Evolutionary conservation across 2,113 vertebrate genomes (phyloP).

Genomic region (Columba livia): DNA sequence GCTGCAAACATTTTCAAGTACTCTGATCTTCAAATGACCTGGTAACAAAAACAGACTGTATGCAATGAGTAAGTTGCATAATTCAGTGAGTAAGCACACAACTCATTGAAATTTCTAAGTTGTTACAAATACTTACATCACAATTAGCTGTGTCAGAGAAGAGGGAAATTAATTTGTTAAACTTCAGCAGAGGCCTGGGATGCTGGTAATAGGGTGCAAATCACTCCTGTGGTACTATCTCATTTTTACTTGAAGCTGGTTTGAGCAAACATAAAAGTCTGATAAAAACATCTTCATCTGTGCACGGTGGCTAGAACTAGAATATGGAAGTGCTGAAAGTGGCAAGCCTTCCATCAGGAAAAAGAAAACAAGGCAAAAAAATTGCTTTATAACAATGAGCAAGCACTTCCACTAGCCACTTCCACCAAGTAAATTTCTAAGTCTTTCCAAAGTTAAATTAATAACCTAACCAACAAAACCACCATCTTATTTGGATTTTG

Average conservation of each 20-base stretch:
- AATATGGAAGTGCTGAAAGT: neutral
- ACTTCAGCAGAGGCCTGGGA: neutral
- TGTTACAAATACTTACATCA: neutral
- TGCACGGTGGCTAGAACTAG: neutral
- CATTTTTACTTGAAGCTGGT: neutral
- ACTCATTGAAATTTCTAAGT: neutral
- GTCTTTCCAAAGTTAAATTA: neutral
- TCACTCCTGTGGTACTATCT: neutral
- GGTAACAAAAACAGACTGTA: neutral
- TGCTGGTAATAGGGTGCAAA: neutral
- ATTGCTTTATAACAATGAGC: neutral
- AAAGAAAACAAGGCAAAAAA: neutral
- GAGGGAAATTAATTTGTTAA: neutral
- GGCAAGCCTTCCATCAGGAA: neutral
- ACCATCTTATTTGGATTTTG: neutral
- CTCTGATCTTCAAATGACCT: conserved; percentile 19
- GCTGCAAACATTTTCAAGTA: neutral
- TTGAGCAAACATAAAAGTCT: neutral
- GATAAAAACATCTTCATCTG: neutral
- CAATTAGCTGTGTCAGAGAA: neutral
- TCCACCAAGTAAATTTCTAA: neutral
- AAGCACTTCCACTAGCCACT: neutral
- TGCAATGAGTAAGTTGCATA: neutral
- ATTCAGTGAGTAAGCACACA: neutral
- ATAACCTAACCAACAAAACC: fast-evolving